Evolutionary conservation across 2,888 invertebrate species (phyloP).

Genomic region (Fragum sueziense): DNA sequence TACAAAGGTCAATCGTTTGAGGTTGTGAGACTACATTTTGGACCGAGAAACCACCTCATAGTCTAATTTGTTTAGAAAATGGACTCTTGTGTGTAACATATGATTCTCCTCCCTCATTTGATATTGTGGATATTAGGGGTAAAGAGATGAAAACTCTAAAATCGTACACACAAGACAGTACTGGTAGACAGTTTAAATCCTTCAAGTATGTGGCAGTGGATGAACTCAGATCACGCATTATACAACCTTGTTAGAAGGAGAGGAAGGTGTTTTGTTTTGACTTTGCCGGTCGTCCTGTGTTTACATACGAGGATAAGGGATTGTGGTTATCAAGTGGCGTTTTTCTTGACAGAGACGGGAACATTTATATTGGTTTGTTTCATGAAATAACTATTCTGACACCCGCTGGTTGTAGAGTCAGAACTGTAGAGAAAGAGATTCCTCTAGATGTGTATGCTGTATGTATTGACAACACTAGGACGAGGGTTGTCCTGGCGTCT

Average conservation of each 20-base stretch:
- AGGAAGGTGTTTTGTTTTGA: conserved; percentile 11
- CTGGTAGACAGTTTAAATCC: conserved; percentile 14
- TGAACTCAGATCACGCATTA: conserved; percentile 6
- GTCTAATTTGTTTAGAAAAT: conserved; percentile 4
- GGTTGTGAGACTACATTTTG: neutral
- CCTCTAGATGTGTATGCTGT: neutral
- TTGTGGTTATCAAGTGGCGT: neutral
- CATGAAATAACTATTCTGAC: neutral
- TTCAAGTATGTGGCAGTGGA: conserved; percentile 16
- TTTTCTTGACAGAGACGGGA: neutral
- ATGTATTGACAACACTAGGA: conserved; percentile 7
- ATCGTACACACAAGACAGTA: conserved; percentile 6
- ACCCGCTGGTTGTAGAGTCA: neutral
- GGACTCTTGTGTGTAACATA: neutral
- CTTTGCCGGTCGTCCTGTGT: conserved; percentile 7
- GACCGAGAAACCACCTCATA: neutral
- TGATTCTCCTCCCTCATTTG: neutral
- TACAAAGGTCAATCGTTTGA: neutral
- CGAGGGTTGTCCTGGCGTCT: neutral
- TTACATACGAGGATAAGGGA: conserved; percentile 1
- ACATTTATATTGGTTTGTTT: neutral
- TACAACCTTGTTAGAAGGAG: conserved; percentile 1
- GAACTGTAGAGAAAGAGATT: neutral
- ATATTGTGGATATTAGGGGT: conserved; percentile 14
- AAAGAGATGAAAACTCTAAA: neutral